Evolutionary conservation across 2,888 invertebrate genomes (phyloP).

Genomic region (Thymelicus lineola): DNA sequence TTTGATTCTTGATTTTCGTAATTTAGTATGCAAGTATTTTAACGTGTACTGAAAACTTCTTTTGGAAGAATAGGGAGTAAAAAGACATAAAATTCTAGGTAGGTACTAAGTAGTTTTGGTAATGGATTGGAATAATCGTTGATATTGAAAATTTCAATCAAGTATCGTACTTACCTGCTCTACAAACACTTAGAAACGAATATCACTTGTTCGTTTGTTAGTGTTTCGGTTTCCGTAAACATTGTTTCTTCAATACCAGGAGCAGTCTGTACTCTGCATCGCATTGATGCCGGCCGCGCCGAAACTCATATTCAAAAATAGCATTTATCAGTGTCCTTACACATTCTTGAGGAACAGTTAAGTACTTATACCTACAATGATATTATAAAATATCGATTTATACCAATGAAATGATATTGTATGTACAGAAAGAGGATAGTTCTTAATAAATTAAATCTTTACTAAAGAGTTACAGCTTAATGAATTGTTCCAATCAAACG

Average conservation of each 20-base stretch:
- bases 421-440: too few species aligned
- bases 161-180: background rate
- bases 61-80: too few species aligned
- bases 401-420: too few species aligned
- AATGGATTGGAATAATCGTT: background rate
- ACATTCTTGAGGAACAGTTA: background rate
- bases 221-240: background rate
- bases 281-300: background rate
- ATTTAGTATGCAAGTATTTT: too few species aligned
- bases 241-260: background rate
- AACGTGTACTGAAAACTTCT: too few species aligned
- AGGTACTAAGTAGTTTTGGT: too few species aligned
- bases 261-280: background rate
- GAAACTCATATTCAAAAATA: background rate
- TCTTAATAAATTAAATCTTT: too few species aligned
- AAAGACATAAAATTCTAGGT: too few species aligned
- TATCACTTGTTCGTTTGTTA: constrained; percentile 8
- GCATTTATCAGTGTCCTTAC: background rate
- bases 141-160: background rate
- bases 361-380: background rate
- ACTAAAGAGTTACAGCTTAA: too few species aligned
- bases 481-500: too few species aligned
- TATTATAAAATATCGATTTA: too few species aligned
- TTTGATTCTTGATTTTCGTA: too few species aligned
- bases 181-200: background rate